These are phyloP conservation scores for Sarcophaga subvicina DNA, from an alignment of 2,888 invertebrate species.

Conservation along the genomic window DNA sequence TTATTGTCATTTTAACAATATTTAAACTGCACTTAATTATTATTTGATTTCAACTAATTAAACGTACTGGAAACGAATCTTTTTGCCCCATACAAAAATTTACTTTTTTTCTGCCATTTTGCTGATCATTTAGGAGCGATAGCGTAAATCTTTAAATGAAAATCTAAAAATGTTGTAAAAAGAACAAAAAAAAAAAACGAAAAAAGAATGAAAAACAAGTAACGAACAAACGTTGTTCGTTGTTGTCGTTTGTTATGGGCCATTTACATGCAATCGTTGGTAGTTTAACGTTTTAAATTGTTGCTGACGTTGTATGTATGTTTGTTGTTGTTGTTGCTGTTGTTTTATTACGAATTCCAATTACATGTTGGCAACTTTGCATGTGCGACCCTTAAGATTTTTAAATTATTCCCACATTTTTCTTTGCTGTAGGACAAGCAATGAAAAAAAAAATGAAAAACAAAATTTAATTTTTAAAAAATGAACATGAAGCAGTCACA, in stretches of 20 bases:
- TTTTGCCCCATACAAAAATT: slow-evolving; percentile 16
- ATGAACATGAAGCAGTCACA: no score
- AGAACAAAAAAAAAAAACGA: slow-evolving; percentile 48
- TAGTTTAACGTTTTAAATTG: slow-evolving; percentile 1
- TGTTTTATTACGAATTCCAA: slow-evolving; percentile 14
- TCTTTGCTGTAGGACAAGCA: not conserved
- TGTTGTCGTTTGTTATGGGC: slow-evolving; percentile 54
- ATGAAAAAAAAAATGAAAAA: not conserved
- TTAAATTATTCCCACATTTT: slow-evolving; percentile 67
- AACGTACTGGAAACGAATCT: slow-evolving; percentile 56
- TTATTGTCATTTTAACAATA: slow-evolving; percentile 68
- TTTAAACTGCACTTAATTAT: slow-evolving; percentile 68
- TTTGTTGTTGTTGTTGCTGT: not conserved
- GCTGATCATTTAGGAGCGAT: slow-evolving; percentile 58
- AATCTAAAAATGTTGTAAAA: slow-evolving; percentile 64
- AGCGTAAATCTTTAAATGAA: slow-evolving; percentile 60
- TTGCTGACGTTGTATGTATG: not conserved
- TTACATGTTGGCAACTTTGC: slow-evolving; percentile 48
- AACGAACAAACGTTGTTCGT: slow-evolving; percentile 19
- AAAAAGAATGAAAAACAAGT: slow-evolving; percentile 28
- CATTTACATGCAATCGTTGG: slow-evolving; percentile 62
- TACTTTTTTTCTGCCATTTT: slow-evolving; percentile 36
- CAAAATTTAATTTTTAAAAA: no score
- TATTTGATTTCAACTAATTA: slow-evolving; percentile 65
- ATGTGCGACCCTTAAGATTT: slow-evolving; percentile 24